Base-by-base conservation (phyloP, 1,140 invertebrate genomes). In the Orussus abietinus region DNA sequence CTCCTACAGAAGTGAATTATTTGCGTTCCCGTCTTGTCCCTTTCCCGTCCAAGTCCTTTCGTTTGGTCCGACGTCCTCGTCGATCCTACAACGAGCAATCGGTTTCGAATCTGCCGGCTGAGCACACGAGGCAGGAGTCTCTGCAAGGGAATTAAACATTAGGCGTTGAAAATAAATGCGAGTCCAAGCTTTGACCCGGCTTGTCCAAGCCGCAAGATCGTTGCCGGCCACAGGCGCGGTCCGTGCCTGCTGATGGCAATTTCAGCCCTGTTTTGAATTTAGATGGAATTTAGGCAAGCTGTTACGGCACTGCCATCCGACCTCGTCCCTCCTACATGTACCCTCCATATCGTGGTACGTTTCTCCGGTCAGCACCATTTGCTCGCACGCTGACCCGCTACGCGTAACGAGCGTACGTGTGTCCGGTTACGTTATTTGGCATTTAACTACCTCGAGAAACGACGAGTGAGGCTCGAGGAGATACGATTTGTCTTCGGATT, bases 271-370 rank as follows among this genome's bases (percentile, higher is more conserved):
- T 59, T 61, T 61, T 61, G 58, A 61, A 61, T 61, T 61, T 61
- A 61, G 54, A 61, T 61, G 52, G 58, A 61, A 61, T 61, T 61
- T 59, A 61, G 49, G 51, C 58, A 61, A 61, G 58, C 58, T 61
- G 58, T 58, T 58, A 57, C 56, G 39, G 25, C 18, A 26, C 30
- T 50, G 18, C 38, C 28, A 26, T 36, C 40, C 38, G 25, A 15
- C 38, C 28, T 36, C 21, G 18, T 32, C 19, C 18, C 34, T 39
- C 17, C 21, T 42, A 32, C 34, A 47, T 42, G 43, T 42, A 41
- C 33, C 32, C 40, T 39, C 14, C 31, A 32, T 34, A 31, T 38
- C 29, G 33, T 35, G 9, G 12, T 35, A 35, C 4, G 20, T 33
- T 17, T 29, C 37, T 14, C 25, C 12, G 13, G 30, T 18, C 37